These are phyloP conservation scores for Polyommatus iphigenia DNA, from an alignment of 2,888 invertebrate genomes.

Conservation along the genomic window DNA sequence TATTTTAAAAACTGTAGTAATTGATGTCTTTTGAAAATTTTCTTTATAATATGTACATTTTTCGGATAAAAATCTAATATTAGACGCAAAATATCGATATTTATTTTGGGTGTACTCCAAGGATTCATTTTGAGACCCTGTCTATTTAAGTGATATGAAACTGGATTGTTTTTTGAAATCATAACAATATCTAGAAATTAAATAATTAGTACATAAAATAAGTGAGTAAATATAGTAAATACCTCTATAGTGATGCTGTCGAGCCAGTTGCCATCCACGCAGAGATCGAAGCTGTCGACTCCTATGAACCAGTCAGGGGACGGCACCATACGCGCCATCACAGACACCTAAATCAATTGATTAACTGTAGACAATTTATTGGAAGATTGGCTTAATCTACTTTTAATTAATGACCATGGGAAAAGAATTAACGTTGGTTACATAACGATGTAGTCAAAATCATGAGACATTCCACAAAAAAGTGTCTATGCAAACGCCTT, in stretches of 20 bases:
- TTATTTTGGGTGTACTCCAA: not conserved
- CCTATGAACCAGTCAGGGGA: constrained; percentile 98
- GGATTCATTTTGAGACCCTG: not conserved
- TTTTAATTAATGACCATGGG: not conserved
- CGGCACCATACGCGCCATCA: constrained; percentile 94
- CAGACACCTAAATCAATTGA: constrained; percentile 84
- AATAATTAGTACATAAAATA: not conserved
- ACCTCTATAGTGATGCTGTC: constrained; percentile 94
- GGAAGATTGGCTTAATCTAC: not conserved
- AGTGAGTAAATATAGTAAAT: constrained; percentile 42
- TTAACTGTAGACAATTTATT: constrained; percentile 11
- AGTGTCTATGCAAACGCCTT: too few species aligned
- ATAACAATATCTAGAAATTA: too few species aligned
- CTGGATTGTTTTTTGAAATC: not conserved
- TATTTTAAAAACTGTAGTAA: not conserved
- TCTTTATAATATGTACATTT: not conserved
- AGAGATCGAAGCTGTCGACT: constrained; percentile 93
- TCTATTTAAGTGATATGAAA: not conserved
- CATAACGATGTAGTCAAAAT: not conserved
- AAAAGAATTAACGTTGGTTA: not conserved
- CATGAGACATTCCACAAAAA: not conserved
- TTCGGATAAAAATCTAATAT: not conserved
- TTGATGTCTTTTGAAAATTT: not conserved
- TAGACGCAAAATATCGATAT: not conserved
- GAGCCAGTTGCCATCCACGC: constrained; percentile 94